Conservation (phyloP, 2,888 invertebrate genomes). For the Platycheirus albimanus region DNA sequence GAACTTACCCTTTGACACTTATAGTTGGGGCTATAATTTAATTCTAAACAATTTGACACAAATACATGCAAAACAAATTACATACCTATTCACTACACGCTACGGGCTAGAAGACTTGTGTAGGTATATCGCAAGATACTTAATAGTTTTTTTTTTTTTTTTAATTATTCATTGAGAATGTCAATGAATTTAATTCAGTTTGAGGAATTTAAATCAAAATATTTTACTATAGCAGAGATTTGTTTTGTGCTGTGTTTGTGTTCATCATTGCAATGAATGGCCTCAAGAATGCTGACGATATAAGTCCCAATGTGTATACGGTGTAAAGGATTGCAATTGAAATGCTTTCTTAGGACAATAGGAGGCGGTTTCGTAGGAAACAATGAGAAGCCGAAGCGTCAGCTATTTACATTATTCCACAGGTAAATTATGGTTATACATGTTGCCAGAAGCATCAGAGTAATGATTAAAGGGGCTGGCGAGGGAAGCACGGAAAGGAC, state of each 20-base stretch:
- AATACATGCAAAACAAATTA: background rate
- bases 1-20: slow-evolving; percentile 6
- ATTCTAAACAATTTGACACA: slow-evolving; percentile 5
- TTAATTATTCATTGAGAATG: slow-evolving; percentile 1
- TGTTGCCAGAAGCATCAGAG: background rate
- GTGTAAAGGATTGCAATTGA: background rate
- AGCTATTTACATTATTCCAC: slow-evolving; percentile 40
- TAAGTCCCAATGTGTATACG: background rate
- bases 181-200: slow-evolving; percentile 4
- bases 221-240: slow-evolving; percentile 10
- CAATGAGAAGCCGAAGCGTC: slow-evolving; percentile 21
- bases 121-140: background rate
- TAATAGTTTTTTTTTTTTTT: background rate
- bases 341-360: slow-evolving; percentile 13
- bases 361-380: background rate
- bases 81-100: too few species aligned
- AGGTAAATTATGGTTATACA: slow-evolving; percentile 32
- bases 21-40: slow-evolving; percentile 11
- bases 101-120: too few species aligned
- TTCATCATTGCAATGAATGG: slow-evolving; percentile 3
- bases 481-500: background rate
- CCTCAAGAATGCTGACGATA: slow-evolving; percentile 30
- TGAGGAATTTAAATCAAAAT: slow-evolving; percentile 8
- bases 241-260: background rate
- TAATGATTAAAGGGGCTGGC: slow-evolving; percentile 17